Base-by-base conservation (phyloP, 1,140 invertebrate genomes). In the Probaryconus sp. region DNA sequence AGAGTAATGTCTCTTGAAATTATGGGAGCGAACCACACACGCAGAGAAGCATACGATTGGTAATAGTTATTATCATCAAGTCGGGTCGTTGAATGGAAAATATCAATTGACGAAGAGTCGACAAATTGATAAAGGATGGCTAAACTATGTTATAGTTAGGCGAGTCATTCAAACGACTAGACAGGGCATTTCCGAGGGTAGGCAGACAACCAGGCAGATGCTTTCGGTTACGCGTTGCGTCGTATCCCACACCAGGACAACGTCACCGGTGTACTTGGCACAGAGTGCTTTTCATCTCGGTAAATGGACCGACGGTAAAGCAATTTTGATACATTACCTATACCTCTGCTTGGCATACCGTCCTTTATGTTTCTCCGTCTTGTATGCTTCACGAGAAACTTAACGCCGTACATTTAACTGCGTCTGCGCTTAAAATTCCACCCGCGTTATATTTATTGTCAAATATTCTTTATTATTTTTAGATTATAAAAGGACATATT, bases 271-370 rank as follows among this genome's bases (percentile, higher is more conserved):
- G 83, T 84, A 83, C 84, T 86, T 85, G 84, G 81, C 83, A 85
- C 79, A 83, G 82, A 85, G 84, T 85, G 85, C 85, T 86, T 86
- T 86, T 86, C 84, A 85, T 85, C 82, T 85, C 75, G 70, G 83
- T 86, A 86, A 86, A 86, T 85, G 84, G 84, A 85, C 83, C 83
- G 82, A 80, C 78, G 79, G 81, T 85, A 85, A 85, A 86, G 85
- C 85, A 85, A 86, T 86, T 86, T 85, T 82, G 81, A 81, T 86
- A 82, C 83, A 85, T 86, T 86, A 85, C 81, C 82, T 84, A 84
- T 85, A 84, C 81, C 78, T 83, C 64, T 38, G 31, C 51, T 51
- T 60, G 45, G 33, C 30, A 6, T 33, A 40, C 20, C 58, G 31
- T 37, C 37, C 18, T 42, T 51, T 61, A 48, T 47, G 38, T 69